Conservation (phyloP, 2,797 vertebrate genomes). For the Anas bernieri region DNA sequence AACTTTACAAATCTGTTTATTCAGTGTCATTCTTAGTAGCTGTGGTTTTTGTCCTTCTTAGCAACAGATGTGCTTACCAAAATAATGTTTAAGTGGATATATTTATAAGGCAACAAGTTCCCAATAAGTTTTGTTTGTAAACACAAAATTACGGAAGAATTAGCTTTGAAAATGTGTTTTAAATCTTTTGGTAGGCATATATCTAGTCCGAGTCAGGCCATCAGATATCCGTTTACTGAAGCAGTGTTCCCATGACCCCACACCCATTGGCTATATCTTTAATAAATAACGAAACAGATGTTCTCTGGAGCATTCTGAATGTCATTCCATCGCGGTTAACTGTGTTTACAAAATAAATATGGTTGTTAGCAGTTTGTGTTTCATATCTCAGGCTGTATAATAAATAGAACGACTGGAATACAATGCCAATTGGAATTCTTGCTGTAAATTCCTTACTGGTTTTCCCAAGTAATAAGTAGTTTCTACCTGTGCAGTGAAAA, state of each 20-base stretch:
- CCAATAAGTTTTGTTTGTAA: neutral
- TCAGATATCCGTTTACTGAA: neutral
- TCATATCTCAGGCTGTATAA: neutral
- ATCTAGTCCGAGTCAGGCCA: fast-evolving
- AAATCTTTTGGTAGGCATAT: neutral
- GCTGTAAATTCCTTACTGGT: neutral
- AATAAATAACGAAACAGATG: constrained; percentile 34
- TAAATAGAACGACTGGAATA: neutral
- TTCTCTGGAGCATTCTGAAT: neutral
- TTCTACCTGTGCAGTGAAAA: neutral
- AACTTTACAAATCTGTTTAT: neutral
- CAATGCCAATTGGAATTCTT: neutral
- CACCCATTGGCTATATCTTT: neutral
- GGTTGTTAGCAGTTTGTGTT: neutral
- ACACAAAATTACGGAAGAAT: neutral
- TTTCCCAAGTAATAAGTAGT: fast-evolving
- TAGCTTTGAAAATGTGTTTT: neutral
- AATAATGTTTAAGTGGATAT: neutral
- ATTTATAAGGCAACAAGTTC: neutral
- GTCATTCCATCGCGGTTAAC: neutral
- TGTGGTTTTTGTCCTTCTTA: neutral
- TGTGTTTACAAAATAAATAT: neutral
- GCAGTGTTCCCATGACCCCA: constrained; percentile 54
- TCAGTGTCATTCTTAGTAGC: neutral
- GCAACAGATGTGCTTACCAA: neutral